phyloP scores from a whole-genome alignment of 2,888 invertebrate species.

The Achlya flavicornis region DNA sequence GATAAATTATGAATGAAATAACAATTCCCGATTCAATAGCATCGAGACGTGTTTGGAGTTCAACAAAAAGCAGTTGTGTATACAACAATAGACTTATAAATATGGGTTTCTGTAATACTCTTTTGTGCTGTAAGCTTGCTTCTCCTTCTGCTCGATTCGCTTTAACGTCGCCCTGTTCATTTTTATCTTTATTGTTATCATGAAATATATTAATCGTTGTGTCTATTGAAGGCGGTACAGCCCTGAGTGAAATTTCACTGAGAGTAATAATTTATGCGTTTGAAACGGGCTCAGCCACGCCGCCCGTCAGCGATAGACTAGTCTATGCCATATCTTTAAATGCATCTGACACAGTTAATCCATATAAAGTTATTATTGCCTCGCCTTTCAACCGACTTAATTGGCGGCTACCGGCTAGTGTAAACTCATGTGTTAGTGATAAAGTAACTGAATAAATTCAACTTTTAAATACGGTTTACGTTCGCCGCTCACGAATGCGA shows the following conservation, averaged over 20 bases:
- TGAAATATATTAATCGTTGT: conserved; percentile 57
- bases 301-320: conserved; percentile 61
- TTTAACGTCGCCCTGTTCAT: conserved; percentile 43
- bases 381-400: conserved; percentile 73
- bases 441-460: conserved; percentile 71
- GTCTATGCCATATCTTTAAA: conserved; percentile 64
- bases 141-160: conserved; percentile 58
- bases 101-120: conserved; percentile 67
- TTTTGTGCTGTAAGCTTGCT: conserved; percentile 53
- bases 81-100: conserved; percentile 77
- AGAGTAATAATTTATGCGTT: conserved; percentile 62
- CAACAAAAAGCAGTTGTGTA: conserved; percentile 65
- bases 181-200: conserved; percentile 60
- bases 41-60: conserved; percentile 62
- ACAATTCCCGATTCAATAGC: conserved; percentile 62
- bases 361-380: conserved; percentile 77
- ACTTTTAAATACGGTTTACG: conserved; percentile 64
- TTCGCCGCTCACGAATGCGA: conserved; percentile 59
- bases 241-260: conserved; percentile 52
- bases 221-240: conserved; percentile 45
- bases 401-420: conserved; percentile 71
- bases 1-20: conserved; percentile 79
- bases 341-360: conserved; percentile 76
- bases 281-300: conserved; percentile 51
- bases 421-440: conserved; percentile 71